These are phyloP conservation scores for Zaprionus nigranus DNA, from an alignment of 1,140 invertebrate species.

Conservation along the genomic window DNA sequence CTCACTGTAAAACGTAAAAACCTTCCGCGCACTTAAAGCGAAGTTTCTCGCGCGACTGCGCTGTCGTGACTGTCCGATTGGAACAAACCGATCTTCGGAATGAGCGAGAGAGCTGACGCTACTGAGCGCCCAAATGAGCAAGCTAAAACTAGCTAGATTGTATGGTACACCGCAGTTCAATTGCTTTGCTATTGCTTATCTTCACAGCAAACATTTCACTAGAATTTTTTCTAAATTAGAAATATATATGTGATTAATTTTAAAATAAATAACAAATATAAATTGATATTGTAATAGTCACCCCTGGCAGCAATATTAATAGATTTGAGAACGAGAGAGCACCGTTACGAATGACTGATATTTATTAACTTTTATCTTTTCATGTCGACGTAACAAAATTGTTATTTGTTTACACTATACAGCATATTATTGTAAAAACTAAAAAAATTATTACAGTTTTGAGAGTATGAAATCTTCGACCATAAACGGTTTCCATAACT, in stretches of 20 bases:
- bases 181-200: neutral
- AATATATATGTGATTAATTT: neutral
- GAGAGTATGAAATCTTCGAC: slow-evolving; percentile 10
- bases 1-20: slow-evolving; percentile 39
- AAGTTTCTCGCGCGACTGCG: slow-evolving; percentile 59
- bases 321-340: neutral
- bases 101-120: slow-evolving; percentile 18
- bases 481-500: too few relatives aligned
- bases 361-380: neutral
- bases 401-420: neutral
- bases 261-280: neutral
- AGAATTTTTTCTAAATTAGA: neutral
- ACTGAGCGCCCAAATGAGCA: neutral
- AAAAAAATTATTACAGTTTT: neutral
- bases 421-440: neutral
- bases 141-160: slow-evolving; percentile 7
- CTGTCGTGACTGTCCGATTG: slow-evolving; percentile 59
- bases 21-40: slow-evolving; percentile 47
- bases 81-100: slow-evolving; percentile 37
- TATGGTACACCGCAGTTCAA: neutral
- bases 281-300: too few relatives aligned
- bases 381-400: too few relatives aligned
- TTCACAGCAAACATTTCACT: neutral
- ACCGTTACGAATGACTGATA: neutral
- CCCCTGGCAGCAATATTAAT: too few relatives aligned